phyloP scores from a whole-genome alignment of 2,888 invertebrate genomes.

The Ceratothoa steindachneri region DNA sequence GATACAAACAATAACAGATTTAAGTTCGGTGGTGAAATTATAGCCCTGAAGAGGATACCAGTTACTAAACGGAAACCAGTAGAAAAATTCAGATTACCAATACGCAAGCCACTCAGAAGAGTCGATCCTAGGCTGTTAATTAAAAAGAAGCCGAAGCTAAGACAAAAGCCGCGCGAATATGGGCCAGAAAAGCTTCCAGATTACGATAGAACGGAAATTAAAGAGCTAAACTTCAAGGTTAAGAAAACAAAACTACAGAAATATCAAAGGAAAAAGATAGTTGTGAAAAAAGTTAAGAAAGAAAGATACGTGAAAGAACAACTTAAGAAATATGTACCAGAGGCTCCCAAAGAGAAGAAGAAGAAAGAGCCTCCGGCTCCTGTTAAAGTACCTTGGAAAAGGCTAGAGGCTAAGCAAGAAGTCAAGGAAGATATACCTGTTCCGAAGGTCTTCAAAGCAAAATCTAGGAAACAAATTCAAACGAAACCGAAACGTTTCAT shows the following conservation, averaged over 20 bases:
- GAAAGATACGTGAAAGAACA: neutral
- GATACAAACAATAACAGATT: slow-evolving; percentile 29
- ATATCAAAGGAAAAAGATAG: neutral
- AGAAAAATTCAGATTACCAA: neutral
- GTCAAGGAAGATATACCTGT: neutral
- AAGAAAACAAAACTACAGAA: neutral
- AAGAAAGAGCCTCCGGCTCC: neutral
- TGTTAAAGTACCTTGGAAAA: neutral
- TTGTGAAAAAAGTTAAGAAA: neutral
- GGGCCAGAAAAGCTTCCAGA: neutral
- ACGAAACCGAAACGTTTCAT: neutral
- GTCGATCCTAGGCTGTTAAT: neutral
- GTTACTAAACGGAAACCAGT: neutral
- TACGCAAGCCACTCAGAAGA: neutral
- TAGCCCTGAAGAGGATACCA: slow-evolving; percentile 12
- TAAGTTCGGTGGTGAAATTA: slow-evolving; percentile 30
- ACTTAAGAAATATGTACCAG: neutral
- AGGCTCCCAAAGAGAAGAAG: neutral
- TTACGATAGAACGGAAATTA: neutral
- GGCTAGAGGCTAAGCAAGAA: neutral
- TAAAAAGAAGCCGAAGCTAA: slow-evolving; percentile 3
- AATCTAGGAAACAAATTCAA: neutral
- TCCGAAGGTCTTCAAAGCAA: neutral
- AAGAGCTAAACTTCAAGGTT: neutral
- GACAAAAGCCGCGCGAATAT: slow-evolving; percentile 10